Evolutionary conservation across 2,888 invertebrate genomes (phyloP).

Genomic region (Dasypolia templi): DNA sequence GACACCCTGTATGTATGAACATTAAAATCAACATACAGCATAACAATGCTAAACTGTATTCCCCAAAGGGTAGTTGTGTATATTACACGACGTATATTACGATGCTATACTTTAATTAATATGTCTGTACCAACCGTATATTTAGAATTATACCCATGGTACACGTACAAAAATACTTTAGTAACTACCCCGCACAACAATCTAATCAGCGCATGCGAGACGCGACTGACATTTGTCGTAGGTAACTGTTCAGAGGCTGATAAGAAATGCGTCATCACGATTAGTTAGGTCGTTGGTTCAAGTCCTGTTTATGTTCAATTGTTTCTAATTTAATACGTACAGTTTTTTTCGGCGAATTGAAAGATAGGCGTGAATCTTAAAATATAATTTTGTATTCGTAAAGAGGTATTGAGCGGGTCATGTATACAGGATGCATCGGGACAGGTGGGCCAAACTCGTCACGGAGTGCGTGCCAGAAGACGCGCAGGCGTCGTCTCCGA

Average conservation of each 20-base stretch:
- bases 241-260: slow-evolving; percentile 51
- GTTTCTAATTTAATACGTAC: slow-evolving; percentile 43
- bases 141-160: too few species aligned
- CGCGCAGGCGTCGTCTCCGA: neutral
- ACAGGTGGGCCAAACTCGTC: too few species aligned
- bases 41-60: too few species aligned
- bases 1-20: too few species aligned
- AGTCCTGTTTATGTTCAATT: slow-evolving; percentile 56
- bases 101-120: too few species aligned
- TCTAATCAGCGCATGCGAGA: slow-evolving; percentile 51
- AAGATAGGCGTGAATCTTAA: neutral
- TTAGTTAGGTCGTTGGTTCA: slow-evolving; percentile 56
- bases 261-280: slow-evolving; percentile 52
- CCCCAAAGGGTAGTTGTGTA: too few species aligned
- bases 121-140: too few species aligned
- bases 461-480: neutral
- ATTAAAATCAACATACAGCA: too few species aligned
- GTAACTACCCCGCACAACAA: slow-evolving; percentile 16
- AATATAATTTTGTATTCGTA: neutral
- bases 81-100: too few species aligned
- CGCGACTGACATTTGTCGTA: slow-evolving; percentile 49
- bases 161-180: slow-evolving; percentile 16
- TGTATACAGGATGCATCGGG: neutral
- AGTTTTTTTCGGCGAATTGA: slow-evolving; percentile 10
- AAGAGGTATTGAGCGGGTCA: neutral